Percentiles rank a stretch among this genome's conserved stretches.
Conservation (phyloP, 2,888 invertebrate species). For the Physocephala rufipes region DNA sequence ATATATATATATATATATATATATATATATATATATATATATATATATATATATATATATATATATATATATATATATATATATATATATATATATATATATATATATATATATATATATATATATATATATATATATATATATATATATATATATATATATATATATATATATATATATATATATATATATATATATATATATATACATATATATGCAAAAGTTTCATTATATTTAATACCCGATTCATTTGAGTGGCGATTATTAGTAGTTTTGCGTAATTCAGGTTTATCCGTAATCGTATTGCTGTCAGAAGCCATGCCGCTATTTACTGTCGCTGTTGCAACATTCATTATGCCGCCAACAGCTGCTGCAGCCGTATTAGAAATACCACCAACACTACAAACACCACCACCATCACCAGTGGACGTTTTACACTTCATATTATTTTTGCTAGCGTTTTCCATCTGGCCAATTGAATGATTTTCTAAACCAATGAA, state of each 20-base stretch:
- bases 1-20: too few species aligned
- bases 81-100: too few species aligned
- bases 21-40: too few species aligned
- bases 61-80: too few species aligned
- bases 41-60: too few species aligned
- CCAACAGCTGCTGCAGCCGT: conserved; percentile 30
- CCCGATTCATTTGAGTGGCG: conserved; percentile 66
- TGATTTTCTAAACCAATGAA: conserved; percentile 27
- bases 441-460: conserved; percentile 39
- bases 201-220: too few species aligned
- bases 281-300: conserved; percentile 57
- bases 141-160: too few species aligned
- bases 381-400: conserved; percentile 32
- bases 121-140: too few species aligned
- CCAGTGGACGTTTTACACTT: conserved; percentile 38
- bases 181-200: too few species aligned
- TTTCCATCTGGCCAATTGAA: conserved; percentile 30
- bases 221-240: conserved; percentile 46
- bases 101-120: too few species aligned
- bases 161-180: too few species aligned
- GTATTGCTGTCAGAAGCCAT: conserved; percentile 26
- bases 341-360: conserved; percentile 38
- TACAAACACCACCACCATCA: conserved; percentile 37
- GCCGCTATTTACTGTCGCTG: conserved; percentile 38
- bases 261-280: conserved; percentile 61